Percentiles rank a stretch among this genome's conserved stretches.
phyloP scores from a whole-genome alignment of 2,797 vertebrate species.

The Hirundo rustica region DNA sequence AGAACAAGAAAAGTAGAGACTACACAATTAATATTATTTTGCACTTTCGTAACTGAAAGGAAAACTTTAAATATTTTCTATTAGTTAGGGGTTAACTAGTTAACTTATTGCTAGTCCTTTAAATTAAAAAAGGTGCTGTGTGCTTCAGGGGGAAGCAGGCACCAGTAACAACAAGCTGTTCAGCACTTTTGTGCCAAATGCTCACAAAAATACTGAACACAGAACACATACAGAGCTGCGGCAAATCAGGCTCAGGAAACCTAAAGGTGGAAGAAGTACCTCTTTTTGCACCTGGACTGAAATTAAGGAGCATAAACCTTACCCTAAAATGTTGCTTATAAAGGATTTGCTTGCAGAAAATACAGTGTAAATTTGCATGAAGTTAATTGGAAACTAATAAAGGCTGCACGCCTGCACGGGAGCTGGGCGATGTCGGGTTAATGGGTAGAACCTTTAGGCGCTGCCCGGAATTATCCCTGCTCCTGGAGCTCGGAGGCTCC shows the following conservation, averaged over 20 bases:
- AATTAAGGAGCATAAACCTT: neutral
- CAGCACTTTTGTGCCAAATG: constrained; percentile 16
- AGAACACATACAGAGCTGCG: neutral
- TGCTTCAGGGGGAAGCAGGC: constrained; percentile 18
- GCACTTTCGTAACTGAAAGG: neutral
- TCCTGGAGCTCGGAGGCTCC: neutral
- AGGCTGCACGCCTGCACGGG: neutral
- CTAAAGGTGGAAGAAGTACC: neutral
- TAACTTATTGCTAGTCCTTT: constrained; percentile 25
- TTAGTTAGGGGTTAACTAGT: neutral
- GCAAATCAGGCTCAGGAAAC: neutral
- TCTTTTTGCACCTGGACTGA: neutral
- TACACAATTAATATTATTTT: neutral
- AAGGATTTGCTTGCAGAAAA: neutral
- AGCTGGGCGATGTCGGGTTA: neutral
- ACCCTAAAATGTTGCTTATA: neutral
- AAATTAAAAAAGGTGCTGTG: constrained; percentile 9
- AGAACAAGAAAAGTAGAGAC: neutral
- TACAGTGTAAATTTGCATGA: neutral
- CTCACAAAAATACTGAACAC: neutral
- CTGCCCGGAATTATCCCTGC: neutral
- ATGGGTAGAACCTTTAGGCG: neutral
- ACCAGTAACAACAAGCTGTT: constrained; percentile 49
- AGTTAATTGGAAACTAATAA: neutral
- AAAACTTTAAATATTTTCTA: neutral